These are phyloP conservation scores for Chaetophractus vellerosus DNA, from an alignment of 2,797 vertebrate species.

Conservation along the genomic window DNA sequence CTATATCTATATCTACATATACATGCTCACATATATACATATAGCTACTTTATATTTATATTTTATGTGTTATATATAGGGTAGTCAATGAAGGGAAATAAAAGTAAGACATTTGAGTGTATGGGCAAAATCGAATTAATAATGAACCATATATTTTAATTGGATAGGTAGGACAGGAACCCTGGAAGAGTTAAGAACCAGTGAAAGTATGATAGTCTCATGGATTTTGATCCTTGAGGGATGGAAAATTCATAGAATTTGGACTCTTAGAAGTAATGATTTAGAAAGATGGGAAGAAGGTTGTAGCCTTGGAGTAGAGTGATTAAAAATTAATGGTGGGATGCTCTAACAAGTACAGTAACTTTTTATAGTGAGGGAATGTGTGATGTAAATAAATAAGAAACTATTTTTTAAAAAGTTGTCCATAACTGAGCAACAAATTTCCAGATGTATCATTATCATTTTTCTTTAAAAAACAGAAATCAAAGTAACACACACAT, in stretches of 20 bases:
- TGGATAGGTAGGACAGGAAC: neutral
- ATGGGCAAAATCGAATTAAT: neutral
- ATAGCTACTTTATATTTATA: too few relatives aligned
- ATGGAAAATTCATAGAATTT: neutral
- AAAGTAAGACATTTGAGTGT: neutral
- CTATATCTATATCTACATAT: too few relatives aligned
- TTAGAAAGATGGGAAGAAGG: neutral
- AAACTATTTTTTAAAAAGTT: neutral
- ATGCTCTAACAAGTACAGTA: neutral
- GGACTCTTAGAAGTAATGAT: neutral
- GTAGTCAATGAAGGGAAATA: neutral
- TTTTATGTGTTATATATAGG: too few relatives aligned
- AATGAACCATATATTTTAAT: neutral
- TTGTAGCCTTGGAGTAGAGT: neutral
- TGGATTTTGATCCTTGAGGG: neutral
- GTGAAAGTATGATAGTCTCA: neutral
- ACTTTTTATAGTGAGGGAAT: neutral
- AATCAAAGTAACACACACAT: neutral
- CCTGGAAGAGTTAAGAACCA: neutral
- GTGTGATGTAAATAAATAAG: neutral
- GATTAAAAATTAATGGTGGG: neutral
- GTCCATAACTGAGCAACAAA: neutral
- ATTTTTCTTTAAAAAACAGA: slow-evolving; percentile 5
- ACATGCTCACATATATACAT: too few relatives aligned
- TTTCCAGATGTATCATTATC: neutral